Percentiles rank a stretch among this genome's conserved stretches.
Conservation (phyloP, 2,113 vertebrate species). For the Pyxicephalus adspersus region DNA sequence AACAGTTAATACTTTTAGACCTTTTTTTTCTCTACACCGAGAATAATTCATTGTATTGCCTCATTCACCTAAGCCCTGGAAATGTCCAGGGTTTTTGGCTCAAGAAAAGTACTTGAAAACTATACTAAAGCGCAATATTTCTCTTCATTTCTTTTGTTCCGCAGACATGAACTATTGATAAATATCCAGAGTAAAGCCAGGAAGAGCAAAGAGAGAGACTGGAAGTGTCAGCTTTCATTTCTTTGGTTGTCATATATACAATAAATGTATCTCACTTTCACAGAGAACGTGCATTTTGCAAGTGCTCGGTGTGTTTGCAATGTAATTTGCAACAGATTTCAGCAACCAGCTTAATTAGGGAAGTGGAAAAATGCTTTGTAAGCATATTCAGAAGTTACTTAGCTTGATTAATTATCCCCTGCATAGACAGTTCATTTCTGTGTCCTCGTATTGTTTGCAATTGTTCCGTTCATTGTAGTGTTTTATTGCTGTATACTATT, state of each 20-base stretch:
- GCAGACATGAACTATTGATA: constrained; percentile 9
- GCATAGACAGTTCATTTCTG: constrained; percentile 8
- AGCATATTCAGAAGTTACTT: constrained; percentile 31
- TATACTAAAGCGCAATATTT: constrained; percentile 5
- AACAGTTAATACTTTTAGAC: no score
- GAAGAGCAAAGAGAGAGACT: neutral
- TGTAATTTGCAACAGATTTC: constrained; percentile 45
- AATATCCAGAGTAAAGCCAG: neutral
- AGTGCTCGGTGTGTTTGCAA: neutral
- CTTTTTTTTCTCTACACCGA: no score
- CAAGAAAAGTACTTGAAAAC: neutral
- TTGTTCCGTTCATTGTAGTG: constrained; percentile 8
- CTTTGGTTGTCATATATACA: constrained; percentile 24
- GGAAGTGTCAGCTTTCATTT: constrained; percentile 14
- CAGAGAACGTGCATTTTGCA: constrained; percentile 4
- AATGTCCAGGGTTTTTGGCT: neutral
- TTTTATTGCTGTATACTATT: neutral
- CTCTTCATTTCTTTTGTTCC: constrained; percentile 8
- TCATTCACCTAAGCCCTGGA: neutral
- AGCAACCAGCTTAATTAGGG: constrained; percentile 37
- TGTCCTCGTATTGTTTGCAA: constrained; percentile 26
- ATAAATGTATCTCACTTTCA: constrained; percentile 19
- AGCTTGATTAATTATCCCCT: constrained; percentile 44
- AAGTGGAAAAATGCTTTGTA: constrained; percentile 40
- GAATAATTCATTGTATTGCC: no score